Evolutionary conservation across 1,140 invertebrate genomes (phyloP).

Genomic region (Drosophila pruinosa): DNA sequence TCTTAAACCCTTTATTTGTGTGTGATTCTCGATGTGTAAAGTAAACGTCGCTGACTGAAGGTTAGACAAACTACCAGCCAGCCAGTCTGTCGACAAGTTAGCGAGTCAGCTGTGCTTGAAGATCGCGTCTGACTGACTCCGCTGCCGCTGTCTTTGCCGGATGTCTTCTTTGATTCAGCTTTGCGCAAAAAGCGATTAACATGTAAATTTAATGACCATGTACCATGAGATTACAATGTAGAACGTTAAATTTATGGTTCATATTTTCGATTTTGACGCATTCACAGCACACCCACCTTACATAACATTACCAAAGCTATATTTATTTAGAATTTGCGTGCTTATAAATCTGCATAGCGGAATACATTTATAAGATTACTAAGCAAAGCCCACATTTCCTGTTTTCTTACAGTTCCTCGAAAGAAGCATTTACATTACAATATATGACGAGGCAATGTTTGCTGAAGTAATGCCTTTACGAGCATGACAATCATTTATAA

Average conservation of each 20-base stretch:
- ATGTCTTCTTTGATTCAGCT: conserved; percentile 53
- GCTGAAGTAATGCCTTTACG: not conserved
- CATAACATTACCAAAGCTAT: not conserved
- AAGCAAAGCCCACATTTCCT: conserved; percentile 42
- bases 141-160: conserved; percentile 63
- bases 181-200: conserved; percentile 60
- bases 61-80: conserved; percentile 39
- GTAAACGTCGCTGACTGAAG: conserved; percentile 37
- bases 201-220: conserved; percentile 72
- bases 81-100: conserved; percentile 4
- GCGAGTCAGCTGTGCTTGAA: conserved; percentile 26
- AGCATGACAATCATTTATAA: not conserved
- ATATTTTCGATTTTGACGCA: conserved; percentile 55
- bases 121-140: conserved; percentile 40
- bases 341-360: not conserved
- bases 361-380: conserved; percentile 2
- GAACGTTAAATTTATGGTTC: conserved; percentile 60
- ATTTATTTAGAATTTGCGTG: not conserved
- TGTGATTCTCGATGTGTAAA: conserved; percentile 50
- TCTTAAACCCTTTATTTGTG: conserved; percentile 55
- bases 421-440: not conserved
- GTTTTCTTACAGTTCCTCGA: conserved; percentile 5
- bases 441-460: conserved; percentile 8
- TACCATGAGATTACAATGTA: conserved; percentile 29
- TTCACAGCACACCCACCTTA: conserved; percentile 38